These are phyloP conservation scores for Leptura quadrifasciata DNA, from an alignment of 2,888 invertebrate genomes.

Conservation along the genomic window DNA sequence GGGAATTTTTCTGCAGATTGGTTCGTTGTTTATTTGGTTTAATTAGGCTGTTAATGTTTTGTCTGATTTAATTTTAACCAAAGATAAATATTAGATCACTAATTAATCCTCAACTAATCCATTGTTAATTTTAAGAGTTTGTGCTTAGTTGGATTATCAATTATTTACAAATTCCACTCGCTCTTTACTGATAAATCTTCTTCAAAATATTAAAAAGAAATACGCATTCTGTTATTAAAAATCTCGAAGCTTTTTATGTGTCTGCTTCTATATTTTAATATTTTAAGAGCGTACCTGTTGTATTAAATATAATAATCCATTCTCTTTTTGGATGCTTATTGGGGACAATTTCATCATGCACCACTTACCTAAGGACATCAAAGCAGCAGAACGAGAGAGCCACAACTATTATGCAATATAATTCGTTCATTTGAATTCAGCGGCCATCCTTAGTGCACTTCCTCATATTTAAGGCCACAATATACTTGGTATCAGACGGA, in stretches of 20 bases:
- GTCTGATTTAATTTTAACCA: too few species aligned
- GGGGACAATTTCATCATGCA: constrained; percentile 16
- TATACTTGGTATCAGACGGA: constrained; percentile 57
- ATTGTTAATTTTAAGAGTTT: too few species aligned
- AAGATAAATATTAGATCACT: too few species aligned
- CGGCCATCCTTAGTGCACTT: constrained; percentile 60
- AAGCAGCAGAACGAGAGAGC: not conserved
- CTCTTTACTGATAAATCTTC: not conserved
- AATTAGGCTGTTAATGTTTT: too few species aligned
- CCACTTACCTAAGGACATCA: constrained; percentile 23
- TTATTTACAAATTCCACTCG: not conserved
- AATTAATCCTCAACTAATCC: too few species aligned
- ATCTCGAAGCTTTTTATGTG: not conserved
- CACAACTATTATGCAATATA: constrained; percentile 39
- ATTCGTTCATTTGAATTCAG: constrained; percentile 67
- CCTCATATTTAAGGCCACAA: constrained; percentile 68
- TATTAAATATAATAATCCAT: constrained; percentile 31
- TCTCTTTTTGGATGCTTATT: constrained; percentile 7
- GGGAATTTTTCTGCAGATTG: too few species aligned
- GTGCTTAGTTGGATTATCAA: not conserved
- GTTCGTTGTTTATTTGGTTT: too few species aligned
- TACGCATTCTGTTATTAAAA: constrained; percentile 13
- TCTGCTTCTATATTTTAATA: constrained; percentile 9
- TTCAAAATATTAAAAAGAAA: not conserved
- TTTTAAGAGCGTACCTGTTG: constrained; percentile 24